A percentile compares a stretch with the other conserved stretches of the same genome.
These are phyloP conservation scores for Pegoplata infirma DNA, from an alignment of 2,888 invertebrate genomes.

Conservation along the genomic window DNA sequence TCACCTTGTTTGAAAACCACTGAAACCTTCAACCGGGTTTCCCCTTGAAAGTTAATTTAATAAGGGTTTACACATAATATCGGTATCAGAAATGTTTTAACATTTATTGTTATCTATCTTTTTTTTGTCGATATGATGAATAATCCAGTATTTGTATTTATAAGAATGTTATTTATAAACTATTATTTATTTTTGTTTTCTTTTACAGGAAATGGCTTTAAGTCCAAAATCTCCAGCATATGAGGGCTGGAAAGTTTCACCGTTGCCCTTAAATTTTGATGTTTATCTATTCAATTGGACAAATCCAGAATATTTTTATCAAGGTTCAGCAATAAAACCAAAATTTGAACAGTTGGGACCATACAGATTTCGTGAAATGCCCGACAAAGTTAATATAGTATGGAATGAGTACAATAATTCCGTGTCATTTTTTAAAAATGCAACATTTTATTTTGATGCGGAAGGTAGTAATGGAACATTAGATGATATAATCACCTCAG, in stretches of 20 bases:
- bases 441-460: constrained; percentile 85
- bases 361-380: constrained; percentile 83
- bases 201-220: constrained; percentile 82
- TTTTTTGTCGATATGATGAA: background rate
- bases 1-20: too few species aligned
- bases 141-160: background rate
- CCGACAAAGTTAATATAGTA: constrained; percentile 85
- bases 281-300: constrained; percentile 90
- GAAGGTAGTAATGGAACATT: constrained; percentile 84
- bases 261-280: constrained; percentile 82
- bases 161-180: background rate
- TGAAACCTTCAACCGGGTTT: background rate
- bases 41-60: background rate
- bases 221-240: constrained; percentile 82
- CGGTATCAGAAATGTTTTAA: background rate
- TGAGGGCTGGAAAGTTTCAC: constrained; percentile 84
- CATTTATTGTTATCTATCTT: background rate
- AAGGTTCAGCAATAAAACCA: constrained; percentile 80
- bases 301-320: constrained; percentile 83
- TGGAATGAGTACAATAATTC: constrained; percentile 86
- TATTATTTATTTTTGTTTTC: background rate
- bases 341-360: constrained; percentile 81
- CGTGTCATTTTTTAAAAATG: constrained; percentile 84
- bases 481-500: constrained; percentile 83
- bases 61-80: background rate